Conservation (phyloP, 2,113 vertebrate genomes). For the Chloropsis hardwickii region DNA sequence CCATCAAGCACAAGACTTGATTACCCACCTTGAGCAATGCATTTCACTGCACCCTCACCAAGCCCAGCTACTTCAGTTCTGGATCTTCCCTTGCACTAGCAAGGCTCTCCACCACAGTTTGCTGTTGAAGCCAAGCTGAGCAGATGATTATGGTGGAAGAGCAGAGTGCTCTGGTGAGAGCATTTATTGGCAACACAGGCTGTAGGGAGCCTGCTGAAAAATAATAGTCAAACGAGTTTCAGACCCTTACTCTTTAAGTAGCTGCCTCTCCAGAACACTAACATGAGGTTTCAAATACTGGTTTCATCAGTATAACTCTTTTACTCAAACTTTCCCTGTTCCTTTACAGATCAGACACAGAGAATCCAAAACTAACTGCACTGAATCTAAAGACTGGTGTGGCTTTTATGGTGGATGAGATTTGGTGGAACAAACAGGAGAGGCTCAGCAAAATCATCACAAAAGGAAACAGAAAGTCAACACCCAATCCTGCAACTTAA, state of each 20-base stretch:
- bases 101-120: neutral
- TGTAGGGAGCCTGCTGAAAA: neutral
- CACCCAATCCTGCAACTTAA: neutral
- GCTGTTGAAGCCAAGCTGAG: neutral
- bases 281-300: neutral
- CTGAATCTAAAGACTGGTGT: neutral
- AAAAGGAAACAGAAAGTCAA: neutral
- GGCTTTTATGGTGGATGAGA: neutral
- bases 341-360: neutral
- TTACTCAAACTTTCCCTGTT: neutral
- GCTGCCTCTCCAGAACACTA: neutral
- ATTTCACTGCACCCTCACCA: neutral
- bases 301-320: neutral
- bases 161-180: neutral
- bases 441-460: neutral
- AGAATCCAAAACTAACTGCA: neutral
- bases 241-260: neutral
- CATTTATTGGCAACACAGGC: neutral
- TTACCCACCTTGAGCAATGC: neutral
- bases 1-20: neutral
- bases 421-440: neutral
- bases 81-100: neutral
- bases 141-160: neutral
- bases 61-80: neutral
- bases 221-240: neutral